A percentile compares a stretch with the other conserved stretches of the same genome.
Evolutionary conservation across 1,140 invertebrate species (phyloP).

Genomic region (Hirudo medicinalis): DNA sequence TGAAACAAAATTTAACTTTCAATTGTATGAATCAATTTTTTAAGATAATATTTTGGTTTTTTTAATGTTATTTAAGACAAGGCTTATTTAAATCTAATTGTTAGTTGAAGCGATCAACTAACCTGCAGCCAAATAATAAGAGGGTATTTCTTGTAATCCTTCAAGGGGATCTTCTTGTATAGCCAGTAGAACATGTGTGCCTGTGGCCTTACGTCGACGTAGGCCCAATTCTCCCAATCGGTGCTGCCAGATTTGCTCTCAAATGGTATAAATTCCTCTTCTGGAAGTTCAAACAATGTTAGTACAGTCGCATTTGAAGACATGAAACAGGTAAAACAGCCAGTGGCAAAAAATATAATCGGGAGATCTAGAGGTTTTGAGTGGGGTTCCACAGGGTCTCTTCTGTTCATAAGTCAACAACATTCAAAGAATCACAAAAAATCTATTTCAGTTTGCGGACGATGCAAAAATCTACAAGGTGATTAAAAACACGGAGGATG

Average conservation of each 20-base stretch:
- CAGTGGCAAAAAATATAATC: too few species aligned
- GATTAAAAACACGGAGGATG: too few species aligned
- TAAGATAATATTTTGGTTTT: too few species aligned
- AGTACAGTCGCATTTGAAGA: background rate
- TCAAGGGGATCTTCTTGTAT: slow-evolving; percentile 26
- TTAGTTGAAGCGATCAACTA: background rate
- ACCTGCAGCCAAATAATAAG: slow-evolving; percentile 34
- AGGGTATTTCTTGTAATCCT: slow-evolving; percentile 25
- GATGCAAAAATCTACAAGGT: too few species aligned
- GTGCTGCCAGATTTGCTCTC: background rate
- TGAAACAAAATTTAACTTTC: too few species aligned
- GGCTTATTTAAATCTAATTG: background rate
- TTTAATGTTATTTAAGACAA: background rate
- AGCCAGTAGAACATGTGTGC: slow-evolving; percentile 35
- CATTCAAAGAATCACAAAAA: too few species aligned
- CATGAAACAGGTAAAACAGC: background rate
- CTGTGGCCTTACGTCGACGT: slow-evolving; percentile 29
- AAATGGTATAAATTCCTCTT: background rate
- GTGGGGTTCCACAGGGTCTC: too few species aligned
- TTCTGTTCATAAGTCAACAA: too few species aligned
- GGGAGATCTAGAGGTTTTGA: too few species aligned
- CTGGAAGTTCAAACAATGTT: background rate
- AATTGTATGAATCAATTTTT: too few species aligned
- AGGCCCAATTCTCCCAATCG: slow-evolving; percentile 26
- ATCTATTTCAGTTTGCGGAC: too few species aligned